Conservation (phyloP, 2,113 vertebrate species). For the Mesoclemmys tuberculata region DNA sequence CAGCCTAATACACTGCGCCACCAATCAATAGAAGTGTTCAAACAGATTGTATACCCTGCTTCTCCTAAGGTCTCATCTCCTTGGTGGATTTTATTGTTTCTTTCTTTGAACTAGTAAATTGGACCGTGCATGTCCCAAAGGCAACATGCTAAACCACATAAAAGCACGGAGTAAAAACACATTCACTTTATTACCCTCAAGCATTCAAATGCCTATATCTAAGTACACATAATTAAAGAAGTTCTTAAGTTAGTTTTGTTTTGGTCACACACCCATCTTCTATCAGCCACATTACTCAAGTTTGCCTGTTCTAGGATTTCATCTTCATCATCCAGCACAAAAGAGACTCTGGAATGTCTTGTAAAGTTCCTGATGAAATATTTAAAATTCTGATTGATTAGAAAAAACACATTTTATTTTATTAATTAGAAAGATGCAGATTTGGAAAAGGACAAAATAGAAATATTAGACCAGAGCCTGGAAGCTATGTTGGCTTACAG, state of each 20-base stretch:
- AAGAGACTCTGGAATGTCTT: not conserved
- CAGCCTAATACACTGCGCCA: not conserved
- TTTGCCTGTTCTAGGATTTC: not conserved
- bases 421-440: not conserved
- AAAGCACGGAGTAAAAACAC: slow-evolving; percentile 1
- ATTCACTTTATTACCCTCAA: slow-evolving; percentile 29
- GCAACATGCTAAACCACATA: not conserved
- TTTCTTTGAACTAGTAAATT: not conserved
- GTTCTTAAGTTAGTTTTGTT: not conserved
- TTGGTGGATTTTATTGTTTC: not conserved
- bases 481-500: not conserved
- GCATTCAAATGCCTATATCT: not conserved
- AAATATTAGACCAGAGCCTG: not conserved
- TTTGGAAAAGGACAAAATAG: slow-evolving; percentile 20
- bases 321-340: not conserved
- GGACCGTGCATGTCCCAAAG: not conserved
- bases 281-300: not conserved
- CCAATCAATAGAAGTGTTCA: not conserved
- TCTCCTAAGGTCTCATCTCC: not conserved
- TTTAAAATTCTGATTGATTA: not conserved
- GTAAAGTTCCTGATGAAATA: not conserved
- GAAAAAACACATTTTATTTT: not conserved
- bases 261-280: not conserved
- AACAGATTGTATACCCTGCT: not conserved
- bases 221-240: not conserved